Base-by-base conservation (phyloP, 2,113 vertebrate genomes). In the Neoarius graeffei region DNA sequence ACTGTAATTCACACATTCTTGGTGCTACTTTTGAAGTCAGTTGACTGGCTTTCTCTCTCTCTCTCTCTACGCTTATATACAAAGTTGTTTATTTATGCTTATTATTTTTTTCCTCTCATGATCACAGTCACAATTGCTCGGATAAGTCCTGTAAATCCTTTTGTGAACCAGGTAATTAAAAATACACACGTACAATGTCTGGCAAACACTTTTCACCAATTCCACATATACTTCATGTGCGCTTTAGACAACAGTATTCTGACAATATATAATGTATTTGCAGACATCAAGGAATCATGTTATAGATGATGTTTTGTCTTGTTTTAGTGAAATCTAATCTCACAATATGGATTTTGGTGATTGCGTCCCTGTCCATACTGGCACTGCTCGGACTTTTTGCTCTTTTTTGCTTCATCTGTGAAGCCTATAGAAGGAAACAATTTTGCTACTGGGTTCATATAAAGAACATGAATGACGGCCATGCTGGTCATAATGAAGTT, bases 311-410 rank as follows among this genome's bases (percentile, higher is more conserved):
- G 1, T 80, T 17, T 67, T 87, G 25, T 60, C 64, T 84, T 66
- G 17, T 69, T 85, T 52, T 25, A 91, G 56, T 11, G 5, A 10
- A 35, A 64, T 15, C 5, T 1, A 3, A 0, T 52, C 1, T 3
- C 7, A 67, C 62, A 83, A 67, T 6, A 1, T 0, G 8, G 69
- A 76, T 81, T 87, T 0, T 74, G 60, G 0, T 42, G 10, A 11
- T 82, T 11, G 0, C n/a, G 14, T 42, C 64, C 54, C 0, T 88
- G 59, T 20, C 15, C n/a, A 9, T 87, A 71, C 5, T 91, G 52
- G 59, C 62, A 80, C 10, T 91, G 48, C 81, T 67, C 9, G 57
- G 91, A 42, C 50, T 91, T 77, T 19, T 85, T 88, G 86, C 5
- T 82, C 67, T 89, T 62, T 48, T 80, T 25, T 14, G 25, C 57